These are phyloP conservation scores for Scolopax rusticola DNA, from an alignment of 2,797 vertebrate species.

Conservation along the genomic window DNA sequence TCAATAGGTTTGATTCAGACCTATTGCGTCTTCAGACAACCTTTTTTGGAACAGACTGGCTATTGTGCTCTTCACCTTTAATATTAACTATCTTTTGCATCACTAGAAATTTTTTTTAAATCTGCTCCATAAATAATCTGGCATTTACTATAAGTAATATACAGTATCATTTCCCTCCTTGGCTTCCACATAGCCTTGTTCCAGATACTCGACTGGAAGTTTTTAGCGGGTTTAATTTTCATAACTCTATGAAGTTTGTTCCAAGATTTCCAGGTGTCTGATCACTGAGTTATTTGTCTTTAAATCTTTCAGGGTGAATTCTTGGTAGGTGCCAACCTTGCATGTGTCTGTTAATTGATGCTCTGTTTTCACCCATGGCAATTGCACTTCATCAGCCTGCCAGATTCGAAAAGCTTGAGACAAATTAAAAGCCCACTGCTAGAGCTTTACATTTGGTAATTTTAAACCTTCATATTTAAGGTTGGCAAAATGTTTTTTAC, in stretches of 20 bases:
- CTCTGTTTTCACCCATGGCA: conserved; percentile 73
- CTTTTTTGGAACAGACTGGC: background rate
- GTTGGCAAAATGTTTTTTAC: conserved; percentile 39
- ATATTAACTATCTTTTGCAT: background rate
- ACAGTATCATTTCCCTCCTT: conserved; percentile 18
- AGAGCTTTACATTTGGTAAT: conserved; percentile 60
- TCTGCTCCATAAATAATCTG: conserved; percentile 27
- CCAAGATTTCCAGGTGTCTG: conserved; percentile 75
- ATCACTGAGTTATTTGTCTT: conserved; percentile 73
- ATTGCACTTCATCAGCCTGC: conserved; percentile 70
- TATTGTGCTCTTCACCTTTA: conserved; percentile 3
- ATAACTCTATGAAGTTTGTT: conserved; percentile 70
- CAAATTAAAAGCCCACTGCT: conserved; percentile 68
- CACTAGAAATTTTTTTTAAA: conserved; percentile 12
- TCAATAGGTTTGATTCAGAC: background rate
- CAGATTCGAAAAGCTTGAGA: conserved; percentile 59
- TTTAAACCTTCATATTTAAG: conserved; percentile 59
- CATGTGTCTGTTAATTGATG: conserved; percentile 74
- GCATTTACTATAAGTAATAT: conserved; percentile 36
- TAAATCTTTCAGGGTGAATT: conserved; percentile 72
- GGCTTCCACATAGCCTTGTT: conserved; percentile 41
- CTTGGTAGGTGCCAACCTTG: conserved; percentile 69
- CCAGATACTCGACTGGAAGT: conserved; percentile 48
- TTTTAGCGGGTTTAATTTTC: conserved; percentile 66
- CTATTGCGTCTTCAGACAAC: background rate